Conservation (phyloP, 2,797 vertebrate genomes). For the Tinamus major region DNA sequence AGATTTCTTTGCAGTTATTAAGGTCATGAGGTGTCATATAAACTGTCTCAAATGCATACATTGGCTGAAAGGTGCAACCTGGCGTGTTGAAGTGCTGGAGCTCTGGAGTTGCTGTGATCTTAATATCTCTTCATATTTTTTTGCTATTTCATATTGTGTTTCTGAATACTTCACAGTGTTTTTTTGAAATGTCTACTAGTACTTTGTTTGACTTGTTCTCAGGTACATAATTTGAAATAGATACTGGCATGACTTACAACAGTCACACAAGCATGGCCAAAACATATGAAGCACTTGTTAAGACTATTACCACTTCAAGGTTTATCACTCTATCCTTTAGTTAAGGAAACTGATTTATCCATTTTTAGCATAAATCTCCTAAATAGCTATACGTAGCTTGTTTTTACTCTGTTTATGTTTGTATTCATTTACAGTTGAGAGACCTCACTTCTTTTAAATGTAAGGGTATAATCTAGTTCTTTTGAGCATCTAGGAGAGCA, state of each 20-base stretch:
- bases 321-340: background rate
- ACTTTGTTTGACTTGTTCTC: background rate
- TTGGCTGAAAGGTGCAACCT: background rate
- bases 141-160: background rate
- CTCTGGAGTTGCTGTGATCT: background rate
- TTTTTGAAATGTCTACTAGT: background rate
- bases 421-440: background rate
- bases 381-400: background rate
- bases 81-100: background rate
- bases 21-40: background rate
- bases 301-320: background rate
- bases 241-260: background rate
- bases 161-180: background rate
- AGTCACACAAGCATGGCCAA: background rate
- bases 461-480: background rate
- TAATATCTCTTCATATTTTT: background rate
- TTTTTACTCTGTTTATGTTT: background rate
- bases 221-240: background rate
- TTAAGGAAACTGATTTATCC: background rate
- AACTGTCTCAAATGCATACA: background rate
- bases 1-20: background rate
- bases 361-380: background rate
- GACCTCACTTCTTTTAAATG: background rate
- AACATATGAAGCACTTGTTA: background rate
- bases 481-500: background rate